Evolutionary conservation across 1,140 invertebrate species (phyloP).

Genomic region (Pteromalus puparum): DNA sequence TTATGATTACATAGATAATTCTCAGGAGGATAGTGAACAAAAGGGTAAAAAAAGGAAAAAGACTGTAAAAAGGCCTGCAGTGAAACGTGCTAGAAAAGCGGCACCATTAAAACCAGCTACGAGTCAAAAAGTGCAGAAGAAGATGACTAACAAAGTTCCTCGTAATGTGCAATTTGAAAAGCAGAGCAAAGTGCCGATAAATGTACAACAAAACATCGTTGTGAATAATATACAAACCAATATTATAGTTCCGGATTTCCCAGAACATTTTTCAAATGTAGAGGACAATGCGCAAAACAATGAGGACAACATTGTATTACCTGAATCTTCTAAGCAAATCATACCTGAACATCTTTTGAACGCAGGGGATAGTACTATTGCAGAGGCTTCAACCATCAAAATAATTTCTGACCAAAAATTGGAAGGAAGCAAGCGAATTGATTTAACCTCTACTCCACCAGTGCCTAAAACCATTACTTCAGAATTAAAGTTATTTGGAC

Average conservation of each 20-base stretch:
- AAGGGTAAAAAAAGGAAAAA: conserved; percentile 31
- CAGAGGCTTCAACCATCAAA: conserved; percentile 47
- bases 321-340: conserved; percentile 12
- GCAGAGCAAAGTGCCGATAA: not conserved
- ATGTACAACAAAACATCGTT: not conserved
- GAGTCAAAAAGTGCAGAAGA: not conserved
- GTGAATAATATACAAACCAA: not conserved
- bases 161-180: conserved; percentile 28
- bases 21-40: conserved; percentile 28
- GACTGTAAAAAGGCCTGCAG: not conserved
- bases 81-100: conserved; percentile 41
- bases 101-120: not conserved
- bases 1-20: conserved; percentile 56
- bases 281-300: not conserved
- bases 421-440: conserved; percentile 41
- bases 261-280: not conserved
- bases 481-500: conserved; percentile 56
- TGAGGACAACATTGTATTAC: not conserved
- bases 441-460: conserved; percentile 45
- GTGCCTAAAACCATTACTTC: conserved; percentile 44
- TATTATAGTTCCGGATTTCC: not conserved
- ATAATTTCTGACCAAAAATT: conserved; percentile 48
- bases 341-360: conserved; percentile 31
- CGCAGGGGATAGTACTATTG: conserved; percentile 23
- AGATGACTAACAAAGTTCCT: conserved; percentile 2